These are phyloP conservation scores for Stegana nigrithorax DNA, from an alignment of 2,888 invertebrate species.

Conservation along the genomic window DNA sequence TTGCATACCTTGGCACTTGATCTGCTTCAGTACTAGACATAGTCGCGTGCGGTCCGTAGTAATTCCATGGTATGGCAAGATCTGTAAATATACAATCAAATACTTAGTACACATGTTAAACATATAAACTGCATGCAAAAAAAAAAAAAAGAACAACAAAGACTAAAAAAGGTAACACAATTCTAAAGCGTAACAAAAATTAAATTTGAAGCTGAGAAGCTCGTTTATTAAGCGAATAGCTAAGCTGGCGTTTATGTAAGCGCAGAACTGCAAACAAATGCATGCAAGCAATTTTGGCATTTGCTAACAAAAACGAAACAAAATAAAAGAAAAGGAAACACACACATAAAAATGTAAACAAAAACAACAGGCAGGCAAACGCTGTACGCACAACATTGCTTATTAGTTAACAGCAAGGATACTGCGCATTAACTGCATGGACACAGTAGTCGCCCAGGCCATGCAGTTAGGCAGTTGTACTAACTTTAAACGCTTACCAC, in stretches of 20 bases:
- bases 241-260: not conserved
- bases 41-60: slow-evolving; percentile 65
- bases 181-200: slow-evolving; percentile 15
- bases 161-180: not conserved
- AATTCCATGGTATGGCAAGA: slow-evolving; percentile 67
- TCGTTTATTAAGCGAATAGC: slow-evolving; percentile 1
- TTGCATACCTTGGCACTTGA: slow-evolving; percentile 65
- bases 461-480: too few species aligned
- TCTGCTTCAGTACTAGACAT: slow-evolving; percentile 64
- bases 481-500: too few species aligned
- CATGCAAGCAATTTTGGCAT: slow-evolving; percentile 8
- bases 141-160: slow-evolving; percentile 13
- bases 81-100: slow-evolving; percentile 49
- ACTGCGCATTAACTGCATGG: too few species aligned
- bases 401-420: slow-evolving; percentile 46
- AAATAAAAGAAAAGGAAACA: not conserved
- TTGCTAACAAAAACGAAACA: not conserved
- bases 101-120: not conserved
- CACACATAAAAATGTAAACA: slow-evolving; percentile 26
- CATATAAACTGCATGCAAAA: not conserved
- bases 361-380: slow-evolving; percentile 21
- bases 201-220: slow-evolving; percentile 11
- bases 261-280: too few species aligned
- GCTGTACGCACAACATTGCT: slow-evolving; percentile 44
- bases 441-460: too few species aligned